Evolutionary conservation across 2,113 vertebrate species (phyloP).

Genomic region (Micronycteris hirsuta): DNA sequence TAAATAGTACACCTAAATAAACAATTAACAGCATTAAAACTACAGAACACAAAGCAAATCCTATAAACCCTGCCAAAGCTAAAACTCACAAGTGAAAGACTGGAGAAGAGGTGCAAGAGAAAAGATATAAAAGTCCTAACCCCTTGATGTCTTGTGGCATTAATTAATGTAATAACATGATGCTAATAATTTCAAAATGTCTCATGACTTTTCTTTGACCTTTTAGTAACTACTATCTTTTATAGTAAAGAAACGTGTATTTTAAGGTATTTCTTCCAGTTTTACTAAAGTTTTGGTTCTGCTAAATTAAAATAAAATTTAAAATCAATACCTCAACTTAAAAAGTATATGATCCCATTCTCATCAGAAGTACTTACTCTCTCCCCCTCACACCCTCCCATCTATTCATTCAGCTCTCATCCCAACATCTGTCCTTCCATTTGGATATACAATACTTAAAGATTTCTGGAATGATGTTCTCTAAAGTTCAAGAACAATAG

Average conservation of each 20-base stretch:
- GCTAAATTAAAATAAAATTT: constrained; percentile 3
- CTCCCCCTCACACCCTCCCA: neutral
- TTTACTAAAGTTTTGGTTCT: neutral
- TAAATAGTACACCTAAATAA: neutral
- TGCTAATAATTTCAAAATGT: neutral
- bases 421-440: neutral
- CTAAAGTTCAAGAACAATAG: neutral
- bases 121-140: neutral
- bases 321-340: neutral
- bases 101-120: neutral
- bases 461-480: neutral
- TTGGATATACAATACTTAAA: neutral
- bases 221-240: neutral
- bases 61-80: neutral
- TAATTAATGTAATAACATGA: neutral
- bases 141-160: rapidly evolving
- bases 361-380: neutral
- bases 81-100: neutral
- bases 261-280: neutral
- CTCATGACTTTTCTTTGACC: neutral
- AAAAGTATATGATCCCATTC: neutral
- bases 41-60: neutral
- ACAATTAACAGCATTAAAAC: neutral
- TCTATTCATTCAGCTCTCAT: neutral
- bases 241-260: neutral